A percentile compares a stretch with the other conserved stretches of the same genome.
These are phyloP conservation scores for Unio delphinus DNA, from an alignment of 2,888 invertebrate genomes.

Conservation along the genomic window DNA sequence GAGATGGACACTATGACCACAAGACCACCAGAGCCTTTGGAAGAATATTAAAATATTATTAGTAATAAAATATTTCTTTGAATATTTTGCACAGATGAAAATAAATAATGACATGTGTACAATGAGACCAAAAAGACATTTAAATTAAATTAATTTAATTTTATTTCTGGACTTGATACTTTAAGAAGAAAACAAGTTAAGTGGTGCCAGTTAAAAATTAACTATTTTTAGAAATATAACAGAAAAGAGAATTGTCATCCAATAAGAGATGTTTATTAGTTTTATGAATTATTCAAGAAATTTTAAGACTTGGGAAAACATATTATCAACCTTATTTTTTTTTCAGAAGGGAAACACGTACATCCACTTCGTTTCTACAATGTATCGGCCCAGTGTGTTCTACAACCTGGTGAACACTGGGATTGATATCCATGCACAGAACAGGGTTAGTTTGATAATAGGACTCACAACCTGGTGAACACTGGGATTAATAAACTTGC, in stretches of 20 bases:
- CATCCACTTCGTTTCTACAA: slow-evolving; percentile 61
- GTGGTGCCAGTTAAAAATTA: too few relatives aligned
- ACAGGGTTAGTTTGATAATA: slow-evolving; percentile 50
- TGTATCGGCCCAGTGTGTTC: slow-evolving; percentile 60
- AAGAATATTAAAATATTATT: too few relatives aligned
- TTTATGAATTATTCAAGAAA: neutral
- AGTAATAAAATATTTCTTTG: too few relatives aligned
- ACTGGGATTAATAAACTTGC: slow-evolving; percentile 55
- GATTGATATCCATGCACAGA: slow-evolving; percentile 59
- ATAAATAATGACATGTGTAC: too few relatives aligned
- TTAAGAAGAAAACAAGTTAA: too few relatives aligned
- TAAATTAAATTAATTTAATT: too few relatives aligned
- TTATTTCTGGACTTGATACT: too few relatives aligned
- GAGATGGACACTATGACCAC: too few relatives aligned
- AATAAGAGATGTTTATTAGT: neutral
- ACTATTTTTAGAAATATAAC: neutral
- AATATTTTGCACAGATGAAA: too few relatives aligned
- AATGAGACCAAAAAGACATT: too few relatives aligned
- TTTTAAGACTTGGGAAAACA: neutral
- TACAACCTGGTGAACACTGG: slow-evolving; percentile 54
- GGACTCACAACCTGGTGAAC: slow-evolving; percentile 39
- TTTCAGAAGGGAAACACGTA: slow-evolving; percentile 67
- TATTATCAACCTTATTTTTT: slow-evolving; percentile 66
- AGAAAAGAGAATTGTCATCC: neutral
- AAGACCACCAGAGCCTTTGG: too few relatives aligned